Percentiles rank a stretch among this genome's conserved stretches.
Conservation (phyloP, 2,888 invertebrate species). For the Ennomos quercinarius region DNA sequence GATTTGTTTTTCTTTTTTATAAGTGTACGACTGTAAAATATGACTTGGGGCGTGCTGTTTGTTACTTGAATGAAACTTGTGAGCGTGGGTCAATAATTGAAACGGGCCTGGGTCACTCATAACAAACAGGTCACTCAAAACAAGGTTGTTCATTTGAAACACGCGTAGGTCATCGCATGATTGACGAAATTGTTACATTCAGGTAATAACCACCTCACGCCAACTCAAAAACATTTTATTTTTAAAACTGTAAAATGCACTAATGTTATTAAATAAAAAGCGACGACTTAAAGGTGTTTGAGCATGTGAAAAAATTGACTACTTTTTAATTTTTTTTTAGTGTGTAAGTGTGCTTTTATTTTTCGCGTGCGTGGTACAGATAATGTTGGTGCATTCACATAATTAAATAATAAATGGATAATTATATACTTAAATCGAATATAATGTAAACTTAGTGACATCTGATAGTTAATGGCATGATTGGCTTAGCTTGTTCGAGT, state of each 20-base stretch:
- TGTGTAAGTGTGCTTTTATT: slow-evolving; percentile 75
- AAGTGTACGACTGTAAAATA: slow-evolving; percentile 38
- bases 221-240: slow-evolving; percentile 14
- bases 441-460: neutral
- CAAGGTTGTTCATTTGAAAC: too few relatives aligned
- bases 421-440: slow-evolving; percentile 2
- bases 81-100: too few relatives aligned
- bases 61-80: slow-evolving; percentile 19
- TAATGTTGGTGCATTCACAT: neutral
- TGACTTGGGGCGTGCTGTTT: slow-evolving; percentile 22
- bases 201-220: slow-evolving; percentile 22
- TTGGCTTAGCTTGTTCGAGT: slow-evolving; percentile 17
- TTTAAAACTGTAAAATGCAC: slow-evolving; percentile 33
- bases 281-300: slow-evolving; percentile 22
- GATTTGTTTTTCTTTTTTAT: slow-evolving; percentile 40
- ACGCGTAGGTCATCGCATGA: too few relatives aligned
- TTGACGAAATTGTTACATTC: slow-evolving; percentile 5
- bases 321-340: slow-evolving; percentile 63
- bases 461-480: slow-evolving; percentile 10
- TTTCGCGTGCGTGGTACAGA: slow-evolving; percentile 42
- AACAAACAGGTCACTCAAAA: too few relatives aligned
- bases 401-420: neutral
- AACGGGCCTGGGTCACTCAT: too few relatives aligned
- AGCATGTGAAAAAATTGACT: slow-evolving; percentile 51
- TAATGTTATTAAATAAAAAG: slow-evolving; percentile 28